These are phyloP conservation scores for Cydia pomonella DNA, from an alignment of 1,140 invertebrate species.

Conservation along the genomic window DNA sequence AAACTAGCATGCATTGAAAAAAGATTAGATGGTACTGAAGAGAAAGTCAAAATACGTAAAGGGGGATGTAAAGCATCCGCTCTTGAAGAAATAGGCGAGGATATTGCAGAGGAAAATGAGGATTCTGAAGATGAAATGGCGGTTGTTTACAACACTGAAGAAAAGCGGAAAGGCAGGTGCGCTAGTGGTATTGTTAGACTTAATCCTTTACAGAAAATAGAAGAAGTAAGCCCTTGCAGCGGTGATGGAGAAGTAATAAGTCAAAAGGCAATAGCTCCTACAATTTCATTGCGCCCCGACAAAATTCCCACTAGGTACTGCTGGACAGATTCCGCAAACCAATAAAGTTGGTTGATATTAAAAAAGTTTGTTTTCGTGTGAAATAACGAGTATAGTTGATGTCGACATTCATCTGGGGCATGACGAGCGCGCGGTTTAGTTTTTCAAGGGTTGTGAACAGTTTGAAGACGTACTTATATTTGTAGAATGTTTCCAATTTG, in stretches of 20 bases:
- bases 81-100: conserved; percentile 62
- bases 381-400: conserved; percentile 13
- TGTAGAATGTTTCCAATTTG: background rate
- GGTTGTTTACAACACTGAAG: conserved; percentile 41
- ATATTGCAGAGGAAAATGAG: conserved; percentile 53
- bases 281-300: conserved; percentile 45
- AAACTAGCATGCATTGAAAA: conserved; percentile 55
- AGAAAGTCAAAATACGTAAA: conserved; percentile 37
- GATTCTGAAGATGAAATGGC: conserved; percentile 57
- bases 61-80: conserved; percentile 29
- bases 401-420: background rate
- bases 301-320: conserved; percentile 65
- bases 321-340: conserved; percentile 61
- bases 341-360: conserved; percentile 37
- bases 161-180: conserved; percentile 39
- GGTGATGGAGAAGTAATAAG: conserved; percentile 52
- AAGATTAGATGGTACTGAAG: conserved; percentile 45
- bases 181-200: conserved; percentile 38
- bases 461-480: background rate
- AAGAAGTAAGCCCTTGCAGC: conserved; percentile 42
- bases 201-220: conserved; percentile 37
- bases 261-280: conserved; percentile 36
- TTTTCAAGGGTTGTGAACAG: background rate
- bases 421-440: background rate
- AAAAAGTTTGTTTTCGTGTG: conserved; percentile 21